A percentile compares a stretch with the other conserved stretches of the same genome.
phyloP scores from a whole-genome alignment of 1,140 invertebrate species.

The Lineus longissimus region DNA sequence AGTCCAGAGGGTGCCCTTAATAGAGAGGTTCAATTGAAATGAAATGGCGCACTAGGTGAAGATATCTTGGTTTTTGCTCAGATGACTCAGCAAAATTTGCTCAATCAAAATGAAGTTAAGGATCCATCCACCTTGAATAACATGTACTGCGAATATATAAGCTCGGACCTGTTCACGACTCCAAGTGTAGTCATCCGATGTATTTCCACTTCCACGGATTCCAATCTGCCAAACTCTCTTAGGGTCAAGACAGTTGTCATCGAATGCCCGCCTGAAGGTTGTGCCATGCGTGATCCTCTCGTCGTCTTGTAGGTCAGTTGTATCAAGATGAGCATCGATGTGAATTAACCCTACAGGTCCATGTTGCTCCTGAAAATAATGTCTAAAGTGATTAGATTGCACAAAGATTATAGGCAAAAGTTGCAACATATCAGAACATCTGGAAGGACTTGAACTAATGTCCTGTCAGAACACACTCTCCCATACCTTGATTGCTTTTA shows the following conservation, averaged over 20 bases:
- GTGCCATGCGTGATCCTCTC: slow-evolving; percentile 51
- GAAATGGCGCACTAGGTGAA: too few species aligned
- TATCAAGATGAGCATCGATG: slow-evolving; percentile 49
- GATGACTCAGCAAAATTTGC: too few species aligned
- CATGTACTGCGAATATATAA: too few species aligned
- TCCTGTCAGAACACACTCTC: too few species aligned
- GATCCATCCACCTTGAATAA: too few species aligned
- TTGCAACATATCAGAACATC: too few species aligned
- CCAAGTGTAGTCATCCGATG: slow-evolving; percentile 39
- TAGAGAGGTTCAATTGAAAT: not conserved
- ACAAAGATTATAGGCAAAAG: too few species aligned
- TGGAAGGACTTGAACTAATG: too few species aligned
- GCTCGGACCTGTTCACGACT: slow-evolving; percentile 35
- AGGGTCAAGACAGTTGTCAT: slow-evolving; percentile 50
- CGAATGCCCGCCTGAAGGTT: slow-evolving; percentile 48
- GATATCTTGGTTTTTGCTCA: too few species aligned
- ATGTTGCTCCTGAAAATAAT: slow-evolving; percentile 49
- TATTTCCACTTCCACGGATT: slow-evolving; percentile 40
- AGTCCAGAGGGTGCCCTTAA: too few species aligned
- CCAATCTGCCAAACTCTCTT: slow-evolving; percentile 52
- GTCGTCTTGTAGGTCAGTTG: slow-evolving; percentile 38
- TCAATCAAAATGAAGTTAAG: too few species aligned
- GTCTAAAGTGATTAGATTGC: too few species aligned
- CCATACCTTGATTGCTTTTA: slow-evolving; percentile 48
- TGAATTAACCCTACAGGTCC: slow-evolving; percentile 51